These are phyloP conservation scores for Ornithoptera alexandrae DNA, from an alignment of 2,888 invertebrate genomes.

Conservation along the genomic window DNA sequence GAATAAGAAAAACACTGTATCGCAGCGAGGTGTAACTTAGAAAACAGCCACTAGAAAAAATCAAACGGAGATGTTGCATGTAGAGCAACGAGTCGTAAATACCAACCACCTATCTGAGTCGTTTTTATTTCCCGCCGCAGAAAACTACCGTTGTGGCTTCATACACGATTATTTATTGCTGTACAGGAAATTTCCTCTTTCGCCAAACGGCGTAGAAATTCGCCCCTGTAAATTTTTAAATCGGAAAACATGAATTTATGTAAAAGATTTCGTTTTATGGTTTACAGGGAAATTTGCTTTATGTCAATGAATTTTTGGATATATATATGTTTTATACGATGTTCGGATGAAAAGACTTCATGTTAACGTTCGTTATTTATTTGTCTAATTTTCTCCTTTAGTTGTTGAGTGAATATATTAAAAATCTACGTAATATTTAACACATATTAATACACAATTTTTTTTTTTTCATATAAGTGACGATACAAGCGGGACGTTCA, in stretches of 20 bases:
- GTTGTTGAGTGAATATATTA: too few relatives aligned
- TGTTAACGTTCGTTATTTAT: too few relatives aligned
- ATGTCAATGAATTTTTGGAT: neutral
- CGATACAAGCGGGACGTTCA: too few relatives aligned
- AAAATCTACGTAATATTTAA: too few relatives aligned
- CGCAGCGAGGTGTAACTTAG: neutral
- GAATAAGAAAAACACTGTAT: neutral
- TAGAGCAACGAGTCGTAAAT: constrained; percentile 26
- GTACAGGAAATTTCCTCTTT: constrained; percentile 29
- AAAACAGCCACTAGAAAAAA: constrained; percentile 21
- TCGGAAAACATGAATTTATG: constrained; percentile 26
- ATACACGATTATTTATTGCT: constrained; percentile 29
- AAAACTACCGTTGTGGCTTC: constrained; percentile 24
- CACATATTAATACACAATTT: too few relatives aligned
- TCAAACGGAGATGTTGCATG: constrained; percentile 15
- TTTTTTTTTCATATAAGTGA: too few relatives aligned
- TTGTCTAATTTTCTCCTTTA: too few relatives aligned
- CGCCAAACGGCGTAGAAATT: constrained; percentile 24
- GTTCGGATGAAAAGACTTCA: too few relatives aligned
- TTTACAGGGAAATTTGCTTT: neutral
- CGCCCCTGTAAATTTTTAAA: constrained; percentile 23
- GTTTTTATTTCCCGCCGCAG: constrained; percentile 27
- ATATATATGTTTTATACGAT: neutral
- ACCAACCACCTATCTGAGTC: constrained; percentile 29
- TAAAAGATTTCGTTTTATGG: neutral